Conservation (phyloP, 2,888 invertebrate genomes). For the Tortricodes alternella region DNA sequence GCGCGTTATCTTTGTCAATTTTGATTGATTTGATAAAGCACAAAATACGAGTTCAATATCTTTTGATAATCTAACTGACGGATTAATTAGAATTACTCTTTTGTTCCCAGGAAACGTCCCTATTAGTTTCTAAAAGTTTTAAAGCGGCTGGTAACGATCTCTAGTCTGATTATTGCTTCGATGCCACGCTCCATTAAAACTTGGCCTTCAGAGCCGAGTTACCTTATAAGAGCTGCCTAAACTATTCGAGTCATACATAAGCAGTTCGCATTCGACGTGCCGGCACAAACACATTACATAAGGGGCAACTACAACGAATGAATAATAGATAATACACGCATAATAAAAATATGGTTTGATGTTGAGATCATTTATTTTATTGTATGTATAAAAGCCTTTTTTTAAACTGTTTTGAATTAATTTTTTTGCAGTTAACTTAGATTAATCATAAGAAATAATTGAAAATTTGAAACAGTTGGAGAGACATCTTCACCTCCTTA, state of each 20-base stretch:
- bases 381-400: too few relatives aligned
- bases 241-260: background rate
- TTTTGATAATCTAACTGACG: too few relatives aligned
- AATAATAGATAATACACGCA: slow-evolving; percentile 10
- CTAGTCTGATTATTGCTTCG: background rate
- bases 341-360: background rate
- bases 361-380: background rate
- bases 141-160: slow-evolving; percentile 1
- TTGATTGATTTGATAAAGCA: too few relatives aligned
- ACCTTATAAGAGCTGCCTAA: slow-evolving; percentile 5
- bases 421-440: too few relatives aligned
- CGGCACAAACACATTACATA: background rate
- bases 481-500: too few relatives aligned
- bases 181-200: slow-evolving; percentile 6
- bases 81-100: too few relatives aligned
- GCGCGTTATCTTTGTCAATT: too few relatives aligned
- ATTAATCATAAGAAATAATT: too few relatives aligned
- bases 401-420: too few relatives aligned
- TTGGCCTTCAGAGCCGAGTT: slow-evolving; percentile 8
- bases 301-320: slow-evolving; percentile 1
- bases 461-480: too few relatives aligned
- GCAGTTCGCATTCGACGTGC: background rate
- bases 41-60: too few relatives aligned
- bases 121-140: background rate
- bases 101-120: too few relatives aligned